phyloP scores from a whole-genome alignment of 1,140 invertebrate genomes.

The Whitmania pigra region DNA sequence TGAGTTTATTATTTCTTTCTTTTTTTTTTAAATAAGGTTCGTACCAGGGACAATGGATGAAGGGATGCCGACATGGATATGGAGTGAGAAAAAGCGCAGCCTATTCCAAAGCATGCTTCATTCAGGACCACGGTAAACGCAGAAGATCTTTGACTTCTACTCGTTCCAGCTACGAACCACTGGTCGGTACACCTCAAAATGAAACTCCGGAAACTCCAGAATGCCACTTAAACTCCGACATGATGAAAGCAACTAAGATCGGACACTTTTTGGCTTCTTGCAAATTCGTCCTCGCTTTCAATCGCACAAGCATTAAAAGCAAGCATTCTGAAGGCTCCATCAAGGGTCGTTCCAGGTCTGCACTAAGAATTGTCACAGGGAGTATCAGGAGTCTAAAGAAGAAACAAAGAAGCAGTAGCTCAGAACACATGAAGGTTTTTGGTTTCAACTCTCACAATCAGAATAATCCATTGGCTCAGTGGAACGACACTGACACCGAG shows the following conservation, averaged over 20 bases:
- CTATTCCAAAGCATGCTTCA: conserved; percentile 62
- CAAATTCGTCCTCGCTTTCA: conserved; percentile 1
- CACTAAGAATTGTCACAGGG: not conserved
- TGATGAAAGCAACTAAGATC: conserved; percentile 10
- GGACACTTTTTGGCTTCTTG: not conserved
- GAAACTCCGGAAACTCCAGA: not conserved
- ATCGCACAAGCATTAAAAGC: not conserved
- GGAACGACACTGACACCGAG: not conserved
- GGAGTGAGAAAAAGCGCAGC: conserved; percentile 88
- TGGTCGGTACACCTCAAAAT: not conserved
- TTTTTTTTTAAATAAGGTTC: conserved; percentile 52
- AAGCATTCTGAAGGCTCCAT: not conserved
- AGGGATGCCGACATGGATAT: conserved; percentile 92
- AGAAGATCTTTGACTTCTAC: conserved; percentile 64
- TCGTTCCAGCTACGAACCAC: conserved; percentile 29
- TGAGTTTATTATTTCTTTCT: not conserved
- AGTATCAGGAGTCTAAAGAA: not conserved
- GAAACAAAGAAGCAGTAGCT: not conserved
- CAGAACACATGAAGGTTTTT: too few relatives aligned
- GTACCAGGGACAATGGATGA: conserved; percentile 96
- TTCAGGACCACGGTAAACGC: conserved; percentile 54
- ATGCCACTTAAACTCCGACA: conserved; percentile 4
- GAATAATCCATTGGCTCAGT: not conserved
- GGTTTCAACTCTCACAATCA: not conserved
- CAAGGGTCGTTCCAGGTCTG: not conserved